phyloP scores from a whole-genome alignment of 1,140 invertebrate genomes.

The Schlechtendalia chinensis region DNA sequence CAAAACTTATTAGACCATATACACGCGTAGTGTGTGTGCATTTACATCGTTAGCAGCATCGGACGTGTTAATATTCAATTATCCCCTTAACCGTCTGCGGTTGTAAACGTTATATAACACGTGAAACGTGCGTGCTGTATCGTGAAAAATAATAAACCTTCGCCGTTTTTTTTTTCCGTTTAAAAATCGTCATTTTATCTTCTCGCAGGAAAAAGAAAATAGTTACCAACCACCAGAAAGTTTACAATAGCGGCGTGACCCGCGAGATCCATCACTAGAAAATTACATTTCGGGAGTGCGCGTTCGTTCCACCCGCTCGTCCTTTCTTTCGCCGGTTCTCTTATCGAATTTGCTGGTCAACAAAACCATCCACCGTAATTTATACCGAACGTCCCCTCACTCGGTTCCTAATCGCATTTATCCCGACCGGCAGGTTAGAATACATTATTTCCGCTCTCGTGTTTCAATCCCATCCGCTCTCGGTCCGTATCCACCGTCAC shows the following conservation, averaged over 20 bases:
- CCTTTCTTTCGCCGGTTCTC: background rate
- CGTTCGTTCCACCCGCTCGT: too few relatives aligned
- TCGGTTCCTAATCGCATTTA: slow-evolving; percentile 13
- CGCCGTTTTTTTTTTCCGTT: too few relatives aligned
- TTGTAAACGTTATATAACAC: background rate
- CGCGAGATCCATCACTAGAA: background rate
- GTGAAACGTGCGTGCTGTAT: too few relatives aligned
- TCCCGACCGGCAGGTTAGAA: slow-evolving; percentile 1
- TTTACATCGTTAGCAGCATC: background rate
- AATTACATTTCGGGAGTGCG: background rate
- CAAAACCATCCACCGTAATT: slow-evolving; percentile 3
- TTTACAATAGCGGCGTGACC: background rate
- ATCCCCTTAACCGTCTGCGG: background rate
- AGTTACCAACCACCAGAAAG: too few relatives aligned
- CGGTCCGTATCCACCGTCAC: too few relatives aligned
- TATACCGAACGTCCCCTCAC: background rate
- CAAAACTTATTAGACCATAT: slow-evolving; percentile 33
- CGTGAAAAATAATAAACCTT: background rate
- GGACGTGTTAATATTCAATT: slow-evolving; percentile 20
- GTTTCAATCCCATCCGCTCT: background rate
- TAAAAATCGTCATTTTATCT: background rate
- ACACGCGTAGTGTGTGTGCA: background rate
- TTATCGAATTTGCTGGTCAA: slow-evolving; percentile 19
- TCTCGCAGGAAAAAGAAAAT: background rate
- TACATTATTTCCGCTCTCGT: slow-evolving; percentile 12